phyloP scores from a whole-genome alignment of 2,888 invertebrate genomes.

The Mycalesis mineus region DNA sequence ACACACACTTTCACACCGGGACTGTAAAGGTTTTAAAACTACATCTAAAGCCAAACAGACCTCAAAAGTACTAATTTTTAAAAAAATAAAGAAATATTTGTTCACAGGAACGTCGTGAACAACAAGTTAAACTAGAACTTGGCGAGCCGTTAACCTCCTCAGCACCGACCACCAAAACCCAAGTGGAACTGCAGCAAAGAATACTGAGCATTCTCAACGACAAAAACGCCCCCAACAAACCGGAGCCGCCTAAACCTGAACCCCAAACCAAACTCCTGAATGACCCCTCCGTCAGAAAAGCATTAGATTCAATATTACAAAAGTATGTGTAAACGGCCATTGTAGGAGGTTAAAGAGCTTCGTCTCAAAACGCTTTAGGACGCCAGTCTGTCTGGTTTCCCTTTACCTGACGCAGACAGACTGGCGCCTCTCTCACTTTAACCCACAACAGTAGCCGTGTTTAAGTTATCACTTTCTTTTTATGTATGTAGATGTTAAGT shows the following conservation, averaged over 20 bases:
- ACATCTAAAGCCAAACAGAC: no score
- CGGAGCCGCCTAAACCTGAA: constrained; percentile 37
- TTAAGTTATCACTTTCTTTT: not conserved
- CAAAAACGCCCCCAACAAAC: constrained; percentile 55
- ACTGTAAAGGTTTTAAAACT: no score
- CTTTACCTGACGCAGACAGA: no score
- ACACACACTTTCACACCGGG: no score
- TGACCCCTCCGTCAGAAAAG: constrained; percentile 88
- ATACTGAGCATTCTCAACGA: constrained; percentile 89
- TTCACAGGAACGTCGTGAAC: constrained; percentile 82
- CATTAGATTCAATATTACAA: constrained; percentile 82
- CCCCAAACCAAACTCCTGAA: constrained; percentile 80
- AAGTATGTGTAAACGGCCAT: constrained; percentile 45
- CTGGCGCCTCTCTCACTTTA: no score
- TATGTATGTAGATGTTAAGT: no score
- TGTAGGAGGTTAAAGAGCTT: no score
- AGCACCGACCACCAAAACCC: constrained; percentile 71
- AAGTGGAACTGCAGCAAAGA: constrained; percentile 85
- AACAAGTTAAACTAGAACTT: constrained; percentile 86
- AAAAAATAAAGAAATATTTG: no score
- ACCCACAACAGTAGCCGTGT: no score
- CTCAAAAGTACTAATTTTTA: no score
- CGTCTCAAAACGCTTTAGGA: no score
- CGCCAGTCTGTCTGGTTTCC: no score
- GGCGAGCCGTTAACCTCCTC: constrained; percentile 80